Evolutionary conservation across 2,888 invertebrate genomes (phyloP).

Genomic region (Mellilla xanthometata): DNA sequence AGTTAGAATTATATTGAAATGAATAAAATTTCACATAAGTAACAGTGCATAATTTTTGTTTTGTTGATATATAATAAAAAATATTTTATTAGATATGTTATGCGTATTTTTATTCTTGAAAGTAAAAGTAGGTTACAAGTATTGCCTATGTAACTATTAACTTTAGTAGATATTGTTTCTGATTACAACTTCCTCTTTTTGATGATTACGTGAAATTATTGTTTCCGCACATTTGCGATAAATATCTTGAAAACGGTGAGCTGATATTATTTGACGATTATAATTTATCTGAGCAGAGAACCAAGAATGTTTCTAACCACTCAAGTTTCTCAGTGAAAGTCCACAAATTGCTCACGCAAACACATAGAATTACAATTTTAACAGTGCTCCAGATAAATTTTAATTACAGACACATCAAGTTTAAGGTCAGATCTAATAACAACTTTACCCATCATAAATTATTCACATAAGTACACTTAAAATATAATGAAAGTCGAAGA

Average conservation of each 20-base stretch:
- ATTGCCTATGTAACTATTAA: too few relatives aligned
- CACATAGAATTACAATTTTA: too few relatives aligned
- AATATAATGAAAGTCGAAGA: constrained; percentile 18
- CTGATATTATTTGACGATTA: constrained; percentile 3
- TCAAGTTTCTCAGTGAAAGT: constrained; percentile 11
- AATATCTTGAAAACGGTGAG: not conserved
- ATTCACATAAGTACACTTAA: constrained; percentile 5
- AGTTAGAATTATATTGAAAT: too few relatives aligned
- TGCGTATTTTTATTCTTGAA: not conserved
- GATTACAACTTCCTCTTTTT: not conserved
- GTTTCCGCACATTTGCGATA: not conserved
- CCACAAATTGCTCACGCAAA: too few relatives aligned
- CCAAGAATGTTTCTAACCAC: too few relatives aligned
- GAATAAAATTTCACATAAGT: too few relatives aligned
- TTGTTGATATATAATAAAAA: too few relatives aligned
- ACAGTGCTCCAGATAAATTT: too few relatives aligned
- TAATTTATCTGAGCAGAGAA: not conserved
- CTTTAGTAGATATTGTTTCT: too few relatives aligned
- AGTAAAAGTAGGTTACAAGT: too few relatives aligned
- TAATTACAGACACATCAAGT: constrained; percentile 6
- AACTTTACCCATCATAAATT: constrained; percentile 2
- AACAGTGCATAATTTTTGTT: too few relatives aligned
- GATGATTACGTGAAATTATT: not conserved
- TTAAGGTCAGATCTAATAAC: constrained; percentile 6
- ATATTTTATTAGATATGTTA: too few relatives aligned